A percentile compares a stretch with the other conserved stretches of the same genome.
phyloP scores from a whole-genome alignment of 2,113 vertebrate genomes.

The Macroglossus sobrinus region DNA sequence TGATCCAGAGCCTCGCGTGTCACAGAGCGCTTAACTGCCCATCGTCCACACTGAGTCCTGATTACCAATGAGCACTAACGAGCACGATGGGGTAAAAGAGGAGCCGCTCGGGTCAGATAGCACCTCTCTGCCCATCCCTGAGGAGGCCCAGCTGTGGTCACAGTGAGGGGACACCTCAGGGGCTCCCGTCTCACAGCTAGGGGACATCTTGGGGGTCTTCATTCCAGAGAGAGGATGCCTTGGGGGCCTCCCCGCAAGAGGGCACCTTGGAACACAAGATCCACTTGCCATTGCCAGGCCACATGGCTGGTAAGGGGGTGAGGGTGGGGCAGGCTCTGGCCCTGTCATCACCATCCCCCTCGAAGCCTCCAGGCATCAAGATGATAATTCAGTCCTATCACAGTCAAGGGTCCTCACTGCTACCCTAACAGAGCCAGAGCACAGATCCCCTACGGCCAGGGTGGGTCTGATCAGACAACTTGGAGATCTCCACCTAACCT shows the following conservation, averaged over 20 bases:
- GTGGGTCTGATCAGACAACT: fast-evolving
- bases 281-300: no score
- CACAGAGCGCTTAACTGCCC: neutral
- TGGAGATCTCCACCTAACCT: fast-evolving
- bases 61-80: neutral
- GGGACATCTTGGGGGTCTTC: neutral
- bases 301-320: fast-evolving
- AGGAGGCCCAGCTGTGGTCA: neutral
- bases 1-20: neutral
- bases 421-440: no score
- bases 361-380: neutral
- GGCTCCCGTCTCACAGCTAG: neutral
- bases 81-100: neutral
- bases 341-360: no score
- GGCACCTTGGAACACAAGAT: neutral
- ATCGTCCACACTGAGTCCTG: fast-evolving
- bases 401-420: neutral
- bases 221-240: no score
- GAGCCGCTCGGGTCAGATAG: neutral
- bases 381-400: neutral
- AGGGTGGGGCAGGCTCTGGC: neutral
- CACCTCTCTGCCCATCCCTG: fast-evolving
- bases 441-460: neutral
- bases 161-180: neutral
- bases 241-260: no score